Percentiles rank a stretch among this genome's conserved stretches.
Evolutionary conservation across 2,113 vertebrate genomes (phyloP).

Genomic region (Plecturocebus donacophilus): DNA sequence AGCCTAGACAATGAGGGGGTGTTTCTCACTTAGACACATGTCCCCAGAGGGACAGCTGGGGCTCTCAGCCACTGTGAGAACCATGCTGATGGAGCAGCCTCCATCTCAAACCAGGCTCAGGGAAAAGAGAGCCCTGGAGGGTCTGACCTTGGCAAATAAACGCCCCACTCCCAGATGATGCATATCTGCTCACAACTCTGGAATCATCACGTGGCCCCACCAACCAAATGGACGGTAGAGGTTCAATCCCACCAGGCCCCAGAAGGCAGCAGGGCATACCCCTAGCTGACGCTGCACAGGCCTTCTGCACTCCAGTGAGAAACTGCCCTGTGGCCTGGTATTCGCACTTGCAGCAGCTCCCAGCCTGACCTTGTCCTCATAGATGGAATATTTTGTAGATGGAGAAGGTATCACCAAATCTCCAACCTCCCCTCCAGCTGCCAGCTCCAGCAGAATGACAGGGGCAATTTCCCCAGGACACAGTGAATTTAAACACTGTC

Average conservation of each 20-base stretch:
- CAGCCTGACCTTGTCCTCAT: accelerated
- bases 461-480: background rate
- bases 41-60: background rate
- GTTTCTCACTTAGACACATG: background rate
- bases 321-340: background rate
- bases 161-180: accelerated
- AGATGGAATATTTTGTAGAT: background rate
- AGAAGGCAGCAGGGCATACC: too few species aligned
- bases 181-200: background rate
- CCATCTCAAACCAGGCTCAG: background rate
- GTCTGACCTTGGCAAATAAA: background rate
- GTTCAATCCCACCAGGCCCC: accelerated
- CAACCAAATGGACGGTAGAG: accelerated
- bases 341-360: background rate
- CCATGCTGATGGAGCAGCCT: background rate
- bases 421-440: background rate
- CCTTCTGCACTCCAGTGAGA: background rate
- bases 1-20: background rate
- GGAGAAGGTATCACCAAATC: background rate
- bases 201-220: too few species aligned
- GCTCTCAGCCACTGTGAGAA: background rate
- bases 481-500: too few species aligned
- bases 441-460: accelerated
- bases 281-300: accelerated
- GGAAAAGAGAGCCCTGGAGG: background rate